Percentiles rank a stretch among this genome's conserved stretches.
These are phyloP conservation scores for Cheirogaleus major DNA, from an alignment of 2,797 vertebrate genomes.

Conservation along the genomic window DNA sequence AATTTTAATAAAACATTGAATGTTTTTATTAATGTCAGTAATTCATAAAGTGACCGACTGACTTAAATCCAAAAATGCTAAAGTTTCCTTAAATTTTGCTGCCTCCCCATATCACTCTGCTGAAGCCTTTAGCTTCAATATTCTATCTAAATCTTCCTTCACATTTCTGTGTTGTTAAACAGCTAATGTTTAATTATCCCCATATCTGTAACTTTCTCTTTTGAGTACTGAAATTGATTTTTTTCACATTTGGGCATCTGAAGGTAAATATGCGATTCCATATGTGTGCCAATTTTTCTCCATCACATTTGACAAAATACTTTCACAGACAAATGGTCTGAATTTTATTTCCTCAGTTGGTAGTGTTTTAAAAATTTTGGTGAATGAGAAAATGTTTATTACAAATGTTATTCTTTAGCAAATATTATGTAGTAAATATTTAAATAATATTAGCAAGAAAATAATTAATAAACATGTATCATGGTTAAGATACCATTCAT, in stretches of 20 bases:
- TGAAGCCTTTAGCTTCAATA: not conserved
- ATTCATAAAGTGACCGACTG: conserved; percentile 7
- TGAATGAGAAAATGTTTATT: not conserved
- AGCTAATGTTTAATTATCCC: not conserved
- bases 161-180: not conserved
- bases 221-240: conserved; percentile 25
- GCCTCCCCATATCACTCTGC: not conserved
- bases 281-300: not conserved
- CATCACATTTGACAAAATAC: not conserved
- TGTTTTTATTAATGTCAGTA: not conserved
- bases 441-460: not conserved
- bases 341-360: conserved; percentile 7
- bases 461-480: not conserved
- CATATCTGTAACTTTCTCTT: not conserved
- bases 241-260: not conserved
- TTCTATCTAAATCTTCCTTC: not conserved
- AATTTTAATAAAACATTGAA: not conserved
- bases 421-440: conserved; percentile 21
- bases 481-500: not conserved
- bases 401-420: not conserved
- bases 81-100: not conserved
- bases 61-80: not conserved
- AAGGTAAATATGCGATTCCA: not conserved
- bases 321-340: not conserved
- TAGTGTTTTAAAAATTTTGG: not conserved